Evolutionary conservation across 2,888 invertebrate species (phyloP), one percentile per base, ranked within the genome.

Genomic region (Drosophila mimetica): DNA sequence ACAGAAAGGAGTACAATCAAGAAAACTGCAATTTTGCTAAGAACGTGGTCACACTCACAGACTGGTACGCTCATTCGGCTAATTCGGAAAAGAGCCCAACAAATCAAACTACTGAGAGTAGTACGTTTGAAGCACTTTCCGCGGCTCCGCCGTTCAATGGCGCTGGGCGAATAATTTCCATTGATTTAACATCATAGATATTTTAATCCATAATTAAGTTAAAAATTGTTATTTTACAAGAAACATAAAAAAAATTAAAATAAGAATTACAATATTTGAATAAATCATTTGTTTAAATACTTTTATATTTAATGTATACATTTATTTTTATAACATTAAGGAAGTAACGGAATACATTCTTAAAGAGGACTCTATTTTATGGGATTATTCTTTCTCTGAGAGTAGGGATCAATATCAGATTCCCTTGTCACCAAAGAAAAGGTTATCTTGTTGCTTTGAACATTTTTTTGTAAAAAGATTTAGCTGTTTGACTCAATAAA

Each of bases 181-280:
- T 91, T 71, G 91, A 91, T 83, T 86, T 91, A 75, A 91, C 91
- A 58, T 89, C 91, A 71, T 91, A 90, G 87, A 54, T 37, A 71
- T 37, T 50, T 39, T 48, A 53, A 42, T 50, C 18, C 4, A 41
- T 57, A 37, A n/a, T 44, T 57, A 57, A 54, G 20, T 47, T 59
- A 71, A 20, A 63, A 53, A 74, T 66, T 81, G 87, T 86, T 82
- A 77, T 84, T 86, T 84, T 84, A 66, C 76, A 82, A 52, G 84
- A 76, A 76, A 80, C 52, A 69, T 71, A 53, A 70, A 70, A 42
- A 76, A 80, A 55, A 69, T 71, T 66, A 70, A 70, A 42, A 8
- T 47, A 52, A 61, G 60, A 39, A 46, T n/a, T 61, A 61, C 13
- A 13, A 32, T 64, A 63, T 47, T 39, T 66, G 44, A 54, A 66